These are phyloP conservation scores for Characodon lateralis DNA, from an alignment of 2,797 vertebrate species.

Conservation along the genomic window DNA sequence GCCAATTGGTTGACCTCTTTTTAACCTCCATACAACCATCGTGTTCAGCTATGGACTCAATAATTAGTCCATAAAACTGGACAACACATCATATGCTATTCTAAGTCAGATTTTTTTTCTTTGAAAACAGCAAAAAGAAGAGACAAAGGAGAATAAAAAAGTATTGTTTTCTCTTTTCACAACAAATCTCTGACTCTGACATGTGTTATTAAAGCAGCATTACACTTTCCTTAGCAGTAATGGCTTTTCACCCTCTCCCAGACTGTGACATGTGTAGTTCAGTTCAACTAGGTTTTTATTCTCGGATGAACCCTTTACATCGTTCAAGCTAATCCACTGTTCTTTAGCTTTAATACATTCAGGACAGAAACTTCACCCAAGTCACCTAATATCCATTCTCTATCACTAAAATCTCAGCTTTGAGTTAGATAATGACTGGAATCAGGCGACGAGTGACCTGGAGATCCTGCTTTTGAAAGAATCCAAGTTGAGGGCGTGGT, in stretches of 20 bases:
- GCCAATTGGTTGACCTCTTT: background rate
- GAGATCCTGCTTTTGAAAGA: background rate
- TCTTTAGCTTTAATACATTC: background rate
- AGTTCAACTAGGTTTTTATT: background rate
- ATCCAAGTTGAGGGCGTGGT: too few species aligned
- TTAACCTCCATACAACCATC: background rate
- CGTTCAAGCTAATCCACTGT: background rate
- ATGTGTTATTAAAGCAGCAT: constrained; percentile 2
- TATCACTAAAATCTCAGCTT: background rate
- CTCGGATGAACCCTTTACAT: background rate
- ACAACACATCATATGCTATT: background rate
- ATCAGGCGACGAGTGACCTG: background rate
- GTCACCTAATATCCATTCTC: background rate
- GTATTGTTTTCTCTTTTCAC: background rate
- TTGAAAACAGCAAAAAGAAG: background rate
- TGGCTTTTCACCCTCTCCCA: background rate
- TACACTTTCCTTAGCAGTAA: background rate
- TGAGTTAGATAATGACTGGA: background rate
- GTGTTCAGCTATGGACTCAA: background rate
- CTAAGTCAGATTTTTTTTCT: background rate
- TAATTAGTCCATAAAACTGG: background rate
- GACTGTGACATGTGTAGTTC: background rate
- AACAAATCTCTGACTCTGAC: background rate
- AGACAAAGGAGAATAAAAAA: background rate
- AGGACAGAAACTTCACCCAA: background rate